Conservation (phyloP, 1,140 invertebrate species). For the Drosophila tani region DNA sequence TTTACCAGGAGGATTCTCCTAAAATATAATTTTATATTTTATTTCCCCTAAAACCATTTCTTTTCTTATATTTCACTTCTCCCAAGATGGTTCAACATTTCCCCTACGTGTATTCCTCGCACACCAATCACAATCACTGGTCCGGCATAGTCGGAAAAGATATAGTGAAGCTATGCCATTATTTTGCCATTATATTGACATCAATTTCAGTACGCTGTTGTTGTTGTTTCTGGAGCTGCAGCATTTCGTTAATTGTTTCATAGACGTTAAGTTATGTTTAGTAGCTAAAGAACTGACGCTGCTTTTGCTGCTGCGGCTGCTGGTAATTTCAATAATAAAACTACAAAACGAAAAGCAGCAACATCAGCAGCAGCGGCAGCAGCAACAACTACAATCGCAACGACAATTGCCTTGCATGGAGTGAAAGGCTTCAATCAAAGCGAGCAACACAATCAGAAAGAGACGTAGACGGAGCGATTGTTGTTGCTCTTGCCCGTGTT, state of each 20-base stretch:
- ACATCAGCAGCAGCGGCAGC: constrained; percentile 42
- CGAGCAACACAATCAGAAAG: constrained; percentile 79
- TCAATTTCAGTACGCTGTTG: constrained; percentile 66
- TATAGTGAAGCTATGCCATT: constrained; percentile 69
- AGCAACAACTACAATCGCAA: constrained; percentile 66
- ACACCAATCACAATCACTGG: constrained; percentile 22
- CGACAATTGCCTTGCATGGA: constrained; percentile 84
- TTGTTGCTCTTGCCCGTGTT: constrained; percentile 52
- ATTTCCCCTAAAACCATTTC: not conserved
- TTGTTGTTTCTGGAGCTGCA: constrained; percentile 39
- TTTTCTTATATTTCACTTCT: too few species aligned
- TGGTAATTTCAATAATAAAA: constrained; percentile 83
- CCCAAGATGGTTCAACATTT: too few species aligned
- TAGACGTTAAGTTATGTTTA: constrained; percentile 82
- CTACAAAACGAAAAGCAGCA: constrained; percentile 73
- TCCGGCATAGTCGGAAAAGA: constrained; percentile 24
- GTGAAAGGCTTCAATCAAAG: constrained; percentile 84
- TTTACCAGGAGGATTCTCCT: too few species aligned
- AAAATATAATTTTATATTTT: too few species aligned
- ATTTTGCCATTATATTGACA: constrained; percentile 83
- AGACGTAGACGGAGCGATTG: constrained; percentile 76
- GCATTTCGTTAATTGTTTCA: constrained; percentile 81
- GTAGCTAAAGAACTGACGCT: constrained; percentile 75
- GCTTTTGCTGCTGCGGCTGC: constrained; percentile 39
- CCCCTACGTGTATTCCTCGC: constrained; percentile 12